These are phyloP conservation scores for Nomada fucata DNA, from an alignment of 2,888 invertebrate species.

Conservation along the genomic window DNA sequence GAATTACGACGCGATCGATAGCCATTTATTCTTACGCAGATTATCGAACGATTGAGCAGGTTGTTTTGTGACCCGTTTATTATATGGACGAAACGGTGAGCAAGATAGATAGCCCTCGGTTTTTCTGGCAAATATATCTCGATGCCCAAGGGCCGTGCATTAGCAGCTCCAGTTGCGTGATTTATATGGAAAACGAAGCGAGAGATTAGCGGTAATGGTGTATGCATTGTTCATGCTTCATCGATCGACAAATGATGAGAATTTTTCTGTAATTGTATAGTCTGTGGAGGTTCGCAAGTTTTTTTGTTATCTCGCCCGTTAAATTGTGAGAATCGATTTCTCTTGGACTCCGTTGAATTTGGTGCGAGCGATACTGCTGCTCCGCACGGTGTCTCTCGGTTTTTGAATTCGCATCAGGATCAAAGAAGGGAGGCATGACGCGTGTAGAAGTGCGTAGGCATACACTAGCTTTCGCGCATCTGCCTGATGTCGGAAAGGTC, in stretches of 20 bases:
- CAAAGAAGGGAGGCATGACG: conserved; percentile 24
- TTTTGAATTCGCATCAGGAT: conserved; percentile 17
- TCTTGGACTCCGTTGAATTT: neutral
- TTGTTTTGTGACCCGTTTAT: conserved; percentile 33
- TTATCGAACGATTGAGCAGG: conserved; percentile 17
- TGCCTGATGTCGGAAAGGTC: conserved; percentile 72
- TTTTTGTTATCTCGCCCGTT: neutral
- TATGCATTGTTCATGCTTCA: conserved; percentile 12
- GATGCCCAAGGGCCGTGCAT: neutral
- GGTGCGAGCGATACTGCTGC: too few relatives aligned
- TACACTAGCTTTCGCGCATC: conserved; percentile 45
- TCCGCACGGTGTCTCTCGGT: neutral
- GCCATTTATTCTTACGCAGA: conserved; percentile 9
- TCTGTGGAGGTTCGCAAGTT: neutral
- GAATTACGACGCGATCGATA: conserved; percentile 44
- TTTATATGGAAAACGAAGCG: neutral
- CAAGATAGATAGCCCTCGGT: conserved; percentile 36
- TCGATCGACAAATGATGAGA: conserved; percentile 15
- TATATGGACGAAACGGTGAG: conserved; percentile 23
- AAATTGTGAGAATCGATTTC: neutral
- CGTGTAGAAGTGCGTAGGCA: conserved; percentile 58
- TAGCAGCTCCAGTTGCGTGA: neutral
- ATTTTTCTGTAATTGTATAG: conserved; percentile 1
- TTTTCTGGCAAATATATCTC: conserved; percentile 8
- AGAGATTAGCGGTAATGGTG: neutral